Conservation (phyloP, 2,113 vertebrate genomes). For the Delphinapterus leucas region DNA sequence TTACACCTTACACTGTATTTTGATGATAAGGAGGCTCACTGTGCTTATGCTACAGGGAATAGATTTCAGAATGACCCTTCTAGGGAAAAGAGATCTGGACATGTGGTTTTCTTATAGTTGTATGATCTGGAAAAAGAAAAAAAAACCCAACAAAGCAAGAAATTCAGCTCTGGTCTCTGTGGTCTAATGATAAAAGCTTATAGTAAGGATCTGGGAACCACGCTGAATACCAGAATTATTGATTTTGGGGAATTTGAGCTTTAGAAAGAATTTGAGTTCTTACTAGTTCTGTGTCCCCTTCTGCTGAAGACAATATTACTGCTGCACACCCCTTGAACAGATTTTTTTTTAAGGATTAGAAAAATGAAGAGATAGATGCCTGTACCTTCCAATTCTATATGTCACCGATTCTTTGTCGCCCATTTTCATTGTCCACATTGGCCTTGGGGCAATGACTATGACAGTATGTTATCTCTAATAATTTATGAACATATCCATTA, state of each 20-base stretch:
- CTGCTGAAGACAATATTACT: neutral
- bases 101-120: neutral
- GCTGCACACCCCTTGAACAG: neutral
- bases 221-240: neutral
- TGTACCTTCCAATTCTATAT: neutral
- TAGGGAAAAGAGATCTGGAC: neutral
- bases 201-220: neutral
- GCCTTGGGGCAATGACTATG: neutral
- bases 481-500: neutral
- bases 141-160: neutral
- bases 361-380: neutral
- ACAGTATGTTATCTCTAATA: neutral
- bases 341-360: neutral
- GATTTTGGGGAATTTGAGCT: neutral
- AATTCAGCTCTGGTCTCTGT: neutral
- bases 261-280: neutral
- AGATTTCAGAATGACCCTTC: neutral
- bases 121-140: neutral
- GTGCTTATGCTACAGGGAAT: neutral
- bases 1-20: neutral
- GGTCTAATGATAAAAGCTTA: neutral
- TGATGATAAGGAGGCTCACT: neutral
- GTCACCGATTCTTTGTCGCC: neutral
- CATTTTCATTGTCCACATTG: neutral
- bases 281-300: neutral